Conservation (phyloP, 2,888 invertebrate species). For the Aromia moschata region DNA sequence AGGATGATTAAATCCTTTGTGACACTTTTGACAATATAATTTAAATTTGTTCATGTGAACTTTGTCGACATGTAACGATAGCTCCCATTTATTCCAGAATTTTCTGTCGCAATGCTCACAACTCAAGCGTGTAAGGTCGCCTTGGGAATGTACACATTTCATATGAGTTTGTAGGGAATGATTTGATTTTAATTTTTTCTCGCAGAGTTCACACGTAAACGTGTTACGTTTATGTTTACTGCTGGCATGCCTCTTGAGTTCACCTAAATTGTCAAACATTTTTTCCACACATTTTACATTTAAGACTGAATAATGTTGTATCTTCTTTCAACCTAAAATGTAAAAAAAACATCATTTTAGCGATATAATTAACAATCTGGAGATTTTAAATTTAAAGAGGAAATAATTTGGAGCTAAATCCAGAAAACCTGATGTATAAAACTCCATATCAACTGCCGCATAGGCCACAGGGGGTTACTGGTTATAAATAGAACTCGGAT, state of each 20-base stretch:
- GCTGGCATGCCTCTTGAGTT: neutral
- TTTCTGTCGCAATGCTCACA: slow-evolving; percentile 36
- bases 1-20: neutral
- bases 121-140: neutral
- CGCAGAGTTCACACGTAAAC: neutral
- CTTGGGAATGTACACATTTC: neutral
- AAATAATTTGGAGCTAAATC: too few relatives aligned
- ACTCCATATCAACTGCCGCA: too few relatives aligned
- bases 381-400: too few relatives aligned
- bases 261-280: neutral
- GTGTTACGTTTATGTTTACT: neutral
- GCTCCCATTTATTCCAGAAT: neutral
- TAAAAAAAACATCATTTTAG: too few relatives aligned
- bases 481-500: too few relatives aligned
- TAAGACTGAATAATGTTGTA: neutral
- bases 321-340: neutral
- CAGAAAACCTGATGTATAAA: too few relatives aligned
- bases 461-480: too few relatives aligned
- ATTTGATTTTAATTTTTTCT: neutral
- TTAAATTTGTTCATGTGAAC: neutral
- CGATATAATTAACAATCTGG: too few relatives aligned
- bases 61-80: neutral
- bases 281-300: neutral
- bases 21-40: neutral
- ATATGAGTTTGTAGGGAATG: neutral